Base-by-base conservation (phyloP, 1,140 invertebrate species). In the Drosophila willistoni region DNA sequence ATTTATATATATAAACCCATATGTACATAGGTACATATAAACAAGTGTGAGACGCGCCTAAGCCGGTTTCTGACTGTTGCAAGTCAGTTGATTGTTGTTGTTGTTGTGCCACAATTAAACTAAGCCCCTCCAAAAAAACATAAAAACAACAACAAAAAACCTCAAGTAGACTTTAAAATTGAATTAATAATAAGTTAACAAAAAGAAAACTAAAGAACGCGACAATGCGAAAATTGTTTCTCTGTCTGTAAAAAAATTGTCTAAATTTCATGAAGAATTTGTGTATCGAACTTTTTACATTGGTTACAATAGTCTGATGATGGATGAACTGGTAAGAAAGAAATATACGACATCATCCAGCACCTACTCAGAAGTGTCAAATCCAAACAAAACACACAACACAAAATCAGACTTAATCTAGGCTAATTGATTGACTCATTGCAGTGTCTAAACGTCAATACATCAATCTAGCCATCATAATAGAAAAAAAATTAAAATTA, bases 41-140 rank as follows among this genome's bases (percentile, higher is more conserved):
- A 41, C 73, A 63, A 75, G 55, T 77, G 75, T 68, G 70, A 56
- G 84, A 79, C 83, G 76, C 83, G 77, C 84, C 83, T 87, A 89
- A 89, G 79, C 83, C 83, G 84, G 83, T 86, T 86, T 85, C 64
- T 86, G 64, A 34, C 41, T 42, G 55, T 64, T 66, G 69, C 36
- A 39, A 39, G 36, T 39, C 10, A 39, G 36, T 13, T 39, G 12
- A n/a, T n/a, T n/a, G 36, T 39, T 47, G 54, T 71, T 44, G 44
- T 60, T n/a, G 36, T 55, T 87, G 34, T 7, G 76, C 63, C 83
- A 76, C 79, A 86, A 86, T 86, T 86, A 86, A 86, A 86, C 76
- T 87, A 75, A 72, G 82, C 79, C 69, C 83, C 34, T 10, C 6
- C 9, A 36, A 36, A 10, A 10, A 36, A 36, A 75, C 71, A n/a